These are phyloP conservation scores for Ceryle rudis DNA, from an alignment of 2,797 vertebrate genomes.

Conservation along the genomic window DNA sequence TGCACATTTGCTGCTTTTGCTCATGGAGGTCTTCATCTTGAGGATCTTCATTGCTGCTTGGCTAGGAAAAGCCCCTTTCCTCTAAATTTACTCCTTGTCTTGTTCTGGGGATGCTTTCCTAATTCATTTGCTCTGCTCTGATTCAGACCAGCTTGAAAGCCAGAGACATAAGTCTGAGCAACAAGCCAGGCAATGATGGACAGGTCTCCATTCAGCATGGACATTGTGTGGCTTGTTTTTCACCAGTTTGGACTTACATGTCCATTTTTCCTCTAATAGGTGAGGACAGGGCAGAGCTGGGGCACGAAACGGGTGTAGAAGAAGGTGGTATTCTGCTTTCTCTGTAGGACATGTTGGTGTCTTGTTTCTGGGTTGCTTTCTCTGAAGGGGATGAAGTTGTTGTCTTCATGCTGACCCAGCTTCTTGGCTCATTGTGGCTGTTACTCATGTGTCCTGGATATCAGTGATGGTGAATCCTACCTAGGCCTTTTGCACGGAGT, in stretches of 20 bases:
- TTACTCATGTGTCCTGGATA: rapidly evolving
- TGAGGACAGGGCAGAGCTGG: neutral
- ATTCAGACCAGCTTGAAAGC: neutral
- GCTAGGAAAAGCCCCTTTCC: rapidly evolving
- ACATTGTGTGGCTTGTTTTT: rapidly evolving
- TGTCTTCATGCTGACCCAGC: neutral
- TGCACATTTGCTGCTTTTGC: neutral
- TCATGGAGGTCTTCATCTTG: neutral
- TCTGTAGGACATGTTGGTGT: neutral
- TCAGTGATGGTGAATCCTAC: neutral
- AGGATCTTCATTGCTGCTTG: neutral
- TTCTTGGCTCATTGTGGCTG: neutral
- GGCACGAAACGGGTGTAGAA: neutral
- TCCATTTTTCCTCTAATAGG: neutral
- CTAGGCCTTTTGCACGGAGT: neutral
- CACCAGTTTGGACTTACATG: neutral
- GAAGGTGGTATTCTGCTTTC: neutral
- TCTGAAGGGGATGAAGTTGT: neutral
- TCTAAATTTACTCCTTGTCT: neutral
- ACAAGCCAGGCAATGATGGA: neutral
- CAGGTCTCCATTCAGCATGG: rapidly evolving
- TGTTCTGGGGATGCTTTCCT: neutral
- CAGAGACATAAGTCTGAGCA: neutral
- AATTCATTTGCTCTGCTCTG: neutral
- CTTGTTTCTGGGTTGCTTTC: neutral